phyloP scores from a whole-genome alignment of 2,113 vertebrate species.

The Cisticola juncidis region DNA sequence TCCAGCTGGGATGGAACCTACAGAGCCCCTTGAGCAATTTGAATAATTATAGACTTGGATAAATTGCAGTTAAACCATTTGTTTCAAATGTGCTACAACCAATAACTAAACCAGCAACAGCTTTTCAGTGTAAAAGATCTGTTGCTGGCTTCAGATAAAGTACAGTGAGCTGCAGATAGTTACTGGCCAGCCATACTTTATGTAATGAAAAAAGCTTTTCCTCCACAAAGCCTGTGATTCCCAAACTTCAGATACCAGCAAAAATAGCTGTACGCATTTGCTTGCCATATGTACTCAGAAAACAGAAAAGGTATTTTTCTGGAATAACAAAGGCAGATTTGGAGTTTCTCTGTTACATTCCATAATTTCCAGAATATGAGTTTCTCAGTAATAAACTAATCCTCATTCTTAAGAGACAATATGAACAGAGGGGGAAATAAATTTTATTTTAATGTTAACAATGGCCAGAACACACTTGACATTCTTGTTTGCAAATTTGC shows the following conservation, averaged over 20 bases:
- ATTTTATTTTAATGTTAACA: background rate
- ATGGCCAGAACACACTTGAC: background rate
- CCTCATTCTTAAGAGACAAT: background rate
- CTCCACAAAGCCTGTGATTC: background rate
- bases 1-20: conserved; percentile 12
- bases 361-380: background rate
- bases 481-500: background rate
- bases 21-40: conserved; percentile 20
- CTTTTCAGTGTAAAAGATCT: background rate
- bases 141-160: conserved; percentile 5
- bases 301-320: background rate
- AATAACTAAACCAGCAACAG: conserved; percentile 39
- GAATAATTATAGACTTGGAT: conserved; percentile 6
- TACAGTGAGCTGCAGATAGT: background rate
- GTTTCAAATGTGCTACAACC: conserved; percentile 19
- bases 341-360: background rate
- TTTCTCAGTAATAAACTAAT: background rate
- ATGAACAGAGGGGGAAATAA: background rate
- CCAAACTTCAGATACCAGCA: conserved; percentile 1
- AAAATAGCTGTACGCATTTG: conserved; percentile 37
- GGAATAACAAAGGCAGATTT: background rate
- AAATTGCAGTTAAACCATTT: conserved; percentile 53
- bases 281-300: conserved; percentile 29
- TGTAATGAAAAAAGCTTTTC: background rate
- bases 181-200: background rate